Evolutionary conservation across 1,140 invertebrate species (phyloP).

Genomic region (Argopecten irradians): DNA sequence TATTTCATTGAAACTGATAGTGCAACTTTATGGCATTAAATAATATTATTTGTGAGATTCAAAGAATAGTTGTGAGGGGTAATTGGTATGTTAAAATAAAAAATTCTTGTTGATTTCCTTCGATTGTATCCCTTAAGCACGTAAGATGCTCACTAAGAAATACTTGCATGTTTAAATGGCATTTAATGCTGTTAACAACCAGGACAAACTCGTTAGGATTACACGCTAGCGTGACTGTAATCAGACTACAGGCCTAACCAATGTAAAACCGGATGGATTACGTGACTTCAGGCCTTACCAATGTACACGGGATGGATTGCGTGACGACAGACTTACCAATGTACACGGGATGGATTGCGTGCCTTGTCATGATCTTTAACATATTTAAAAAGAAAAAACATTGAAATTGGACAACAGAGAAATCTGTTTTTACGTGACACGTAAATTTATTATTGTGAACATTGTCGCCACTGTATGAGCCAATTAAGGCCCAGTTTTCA

Average conservation of each 20-base stretch:
- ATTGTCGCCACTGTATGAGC: not conserved
- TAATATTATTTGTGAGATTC: no score
- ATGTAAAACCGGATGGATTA: no score
- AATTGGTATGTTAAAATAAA: no score
- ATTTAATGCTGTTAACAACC: not conserved
- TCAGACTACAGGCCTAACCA: not conserved
- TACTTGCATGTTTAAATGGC: not conserved
- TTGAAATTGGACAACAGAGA: not conserved
- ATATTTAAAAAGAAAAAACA: not conserved
- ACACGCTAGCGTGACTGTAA: not conserved
- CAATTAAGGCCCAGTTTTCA: not conserved
- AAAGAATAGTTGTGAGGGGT: no score
- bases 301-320: no score
- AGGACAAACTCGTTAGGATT: not conserved
- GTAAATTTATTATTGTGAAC: not conserved
- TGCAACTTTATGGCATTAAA: no score
- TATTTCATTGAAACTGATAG: no score
- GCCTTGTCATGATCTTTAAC: not conserved
- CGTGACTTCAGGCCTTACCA: no score
- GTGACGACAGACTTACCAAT: not conserved
- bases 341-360: not conserved
- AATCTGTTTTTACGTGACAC: slow-evolving; percentile 2
- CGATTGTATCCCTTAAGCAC: no score
- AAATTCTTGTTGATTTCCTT: no score
- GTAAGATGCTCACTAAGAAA: not conserved